Evolutionary conservation across 2,888 invertebrate species (phyloP), one percentile per base, ranked within the genome.

Genomic region (Emesis russula): DNA sequence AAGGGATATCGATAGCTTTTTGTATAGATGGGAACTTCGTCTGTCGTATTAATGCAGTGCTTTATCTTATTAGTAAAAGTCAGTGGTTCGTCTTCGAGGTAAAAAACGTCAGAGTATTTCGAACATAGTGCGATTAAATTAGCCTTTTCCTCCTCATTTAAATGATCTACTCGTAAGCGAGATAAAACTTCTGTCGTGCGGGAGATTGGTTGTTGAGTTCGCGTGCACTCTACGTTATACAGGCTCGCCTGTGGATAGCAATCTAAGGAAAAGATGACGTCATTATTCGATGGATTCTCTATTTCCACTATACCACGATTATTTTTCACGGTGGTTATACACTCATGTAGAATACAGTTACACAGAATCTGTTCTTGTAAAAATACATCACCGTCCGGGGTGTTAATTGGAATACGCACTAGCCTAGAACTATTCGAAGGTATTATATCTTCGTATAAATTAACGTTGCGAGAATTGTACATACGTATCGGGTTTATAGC

Each of bases 191-290:
- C 36, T 36, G 36, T 36, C 1, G 36, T 36, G 36, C 36, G 36
- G 36, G 36, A 36, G 36, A 36, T 36, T 36, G 36, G 36, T 36
- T 36, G 36, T 36, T 36, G 4, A 36, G 36, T 36, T 36, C 6
- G 36, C 36, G 36, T 36, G 36, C 36, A 36, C 36, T 36, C 6
- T 36, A 36, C 6, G 6, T 36, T 36, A 36, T 36, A 36, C 36
- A 36, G 36, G 94, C 94, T 31, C 36, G 36, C 36, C 36, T 36
- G 36, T 36, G 36, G 36, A 36, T 36, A 88, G 0, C 86, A 78
- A 66, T 95, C 94, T 31, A 95, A 75, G 0, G 92, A 94, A 70
- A 94, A 91, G 7, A 95, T 86, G 9, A 94, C 18, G 41, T 95
- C 93, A 36, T 93, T 58, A 85, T n/a, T 41, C 2, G 90, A 89